Evolutionary conservation across 2,113 vertebrate genomes (phyloP).

Genomic region (Paracyprichromis sp.): DNA sequence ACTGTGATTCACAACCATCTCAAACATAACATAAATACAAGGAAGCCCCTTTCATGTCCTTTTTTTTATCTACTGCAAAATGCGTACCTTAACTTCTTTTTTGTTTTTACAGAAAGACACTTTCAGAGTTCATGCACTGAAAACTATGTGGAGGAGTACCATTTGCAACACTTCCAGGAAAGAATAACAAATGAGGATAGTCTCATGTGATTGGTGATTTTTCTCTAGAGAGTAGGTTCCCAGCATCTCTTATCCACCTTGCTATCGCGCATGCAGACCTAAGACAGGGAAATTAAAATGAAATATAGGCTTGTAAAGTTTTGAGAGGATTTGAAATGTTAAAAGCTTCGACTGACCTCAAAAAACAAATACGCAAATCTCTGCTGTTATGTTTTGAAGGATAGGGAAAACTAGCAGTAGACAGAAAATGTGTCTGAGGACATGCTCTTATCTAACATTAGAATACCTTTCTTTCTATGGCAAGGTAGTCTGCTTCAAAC

Average conservation of each 20-base stretch:
- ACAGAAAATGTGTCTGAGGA: conserved; percentile 14
- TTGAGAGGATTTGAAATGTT: conserved; percentile 39
- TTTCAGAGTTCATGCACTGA: conserved; percentile 11
- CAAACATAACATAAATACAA: neutral
- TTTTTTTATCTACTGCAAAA: neutral
- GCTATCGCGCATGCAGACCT: neutral
- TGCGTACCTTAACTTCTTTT: neutral
- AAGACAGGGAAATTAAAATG: conserved; percentile 49
- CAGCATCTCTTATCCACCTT: neutral
- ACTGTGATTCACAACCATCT: neutral
- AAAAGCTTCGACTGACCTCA: conserved; percentile 29
- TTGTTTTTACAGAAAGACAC: neutral
- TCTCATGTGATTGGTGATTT: neutral
- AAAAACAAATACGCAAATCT: conserved; percentile 22
- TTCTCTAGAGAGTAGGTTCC: neutral
- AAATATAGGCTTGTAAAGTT: conserved; percentile 48
- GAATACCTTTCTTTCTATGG: conserved; percentile 35
- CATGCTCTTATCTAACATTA: conserved; percentile 2
- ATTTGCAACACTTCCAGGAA: conserved; percentile 14
- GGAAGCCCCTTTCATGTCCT: neutral
- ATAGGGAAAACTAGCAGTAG: neutral
- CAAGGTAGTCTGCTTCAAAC: neutral
- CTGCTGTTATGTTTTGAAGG: neutral
- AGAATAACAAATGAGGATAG: conserved; percentile 14
- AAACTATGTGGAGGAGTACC: conserved; percentile 32